These are phyloP conservation scores for Nebria brevicollis DNA, from an alignment of 2,888 invertebrate species.

Conservation along the genomic window DNA sequence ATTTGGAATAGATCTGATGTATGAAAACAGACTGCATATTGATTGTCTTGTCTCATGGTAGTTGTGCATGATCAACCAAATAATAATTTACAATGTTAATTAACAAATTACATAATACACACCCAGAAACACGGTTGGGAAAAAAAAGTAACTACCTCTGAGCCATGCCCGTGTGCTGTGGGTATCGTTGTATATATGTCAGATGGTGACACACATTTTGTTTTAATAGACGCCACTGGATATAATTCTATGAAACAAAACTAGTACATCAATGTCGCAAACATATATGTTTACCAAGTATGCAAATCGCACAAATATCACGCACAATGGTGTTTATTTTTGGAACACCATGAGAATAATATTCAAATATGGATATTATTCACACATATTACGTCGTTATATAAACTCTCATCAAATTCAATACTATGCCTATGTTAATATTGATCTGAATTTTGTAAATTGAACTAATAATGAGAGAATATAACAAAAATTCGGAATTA, in stretches of 20 bases:
- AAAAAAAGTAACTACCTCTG: background rate
- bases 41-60: background rate
- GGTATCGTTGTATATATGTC: background rate
- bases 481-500: too few species aligned
- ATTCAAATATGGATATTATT: too few species aligned
- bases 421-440: too few species aligned
- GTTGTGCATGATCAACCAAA: background rate
- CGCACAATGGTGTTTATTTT: slow-evolving; percentile 2
- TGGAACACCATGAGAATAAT: background rate
- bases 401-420: too few species aligned
- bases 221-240: background rate
- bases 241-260: background rate
- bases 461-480: too few species aligned
- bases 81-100: slow-evolving; percentile 7
- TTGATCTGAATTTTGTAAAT: too few species aligned
- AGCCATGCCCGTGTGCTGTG: background rate
- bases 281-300: background rate
- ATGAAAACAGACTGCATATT: slow-evolving; percentile 1
- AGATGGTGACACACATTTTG: slow-evolving; percentile 8
- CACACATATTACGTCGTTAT: too few species aligned
- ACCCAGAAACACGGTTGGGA: background rate
- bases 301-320: background rate
- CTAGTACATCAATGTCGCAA: slow-evolving; percentile 3
- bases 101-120: slow-evolving; percentile 3
- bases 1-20: background rate